Conservation (phyloP, 2,797 vertebrate genomes). For the Triplophysa yarkandensis region DNA sequence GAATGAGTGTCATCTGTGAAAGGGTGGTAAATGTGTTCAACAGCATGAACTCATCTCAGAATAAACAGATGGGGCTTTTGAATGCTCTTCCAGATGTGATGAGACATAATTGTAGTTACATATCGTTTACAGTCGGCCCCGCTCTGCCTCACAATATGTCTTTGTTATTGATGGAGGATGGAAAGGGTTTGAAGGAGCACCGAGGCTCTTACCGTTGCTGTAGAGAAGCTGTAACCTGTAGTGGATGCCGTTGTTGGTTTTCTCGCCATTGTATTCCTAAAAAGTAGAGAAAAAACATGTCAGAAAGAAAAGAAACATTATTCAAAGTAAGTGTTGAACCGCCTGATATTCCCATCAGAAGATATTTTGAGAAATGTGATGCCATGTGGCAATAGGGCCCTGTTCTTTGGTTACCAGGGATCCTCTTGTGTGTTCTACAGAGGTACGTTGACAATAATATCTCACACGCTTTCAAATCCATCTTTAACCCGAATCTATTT, state of each 20-base stretch:
- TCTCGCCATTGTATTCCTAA: conserved; percentile 88
- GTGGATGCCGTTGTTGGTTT: conserved; percentile 94
- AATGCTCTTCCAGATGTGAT: conserved; percentile 53
- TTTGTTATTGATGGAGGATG: conserved; percentile 42
- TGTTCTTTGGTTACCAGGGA: too few species aligned
- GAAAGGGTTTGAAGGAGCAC: conserved; percentile 16
- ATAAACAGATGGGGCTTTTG: conserved; percentile 53
- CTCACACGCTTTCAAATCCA: neutral
- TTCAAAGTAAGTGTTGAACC: too few species aligned
- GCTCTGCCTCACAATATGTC: conserved; percentile 35
- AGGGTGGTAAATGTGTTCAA: conserved; percentile 52
- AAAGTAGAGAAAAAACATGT: neutral
- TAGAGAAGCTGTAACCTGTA: conserved; percentile 92
- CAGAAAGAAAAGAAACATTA: neutral
- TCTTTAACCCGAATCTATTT: neutral
- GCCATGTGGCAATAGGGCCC: too few species aligned
- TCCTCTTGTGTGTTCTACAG: too few species aligned
- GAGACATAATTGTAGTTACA: conserved; percentile 46
- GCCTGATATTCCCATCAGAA: too few species aligned
- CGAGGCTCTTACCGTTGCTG: conserved; percentile 84
- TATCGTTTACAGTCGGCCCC: conserved; percentile 39
- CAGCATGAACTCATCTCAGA: conserved; percentile 42
- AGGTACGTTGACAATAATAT: too few species aligned
- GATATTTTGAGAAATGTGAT: too few species aligned
- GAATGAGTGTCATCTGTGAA: conserved; percentile 38